Conservation (phyloP, 1,140 invertebrate species). For the Dreissena rostriformis region DNA sequence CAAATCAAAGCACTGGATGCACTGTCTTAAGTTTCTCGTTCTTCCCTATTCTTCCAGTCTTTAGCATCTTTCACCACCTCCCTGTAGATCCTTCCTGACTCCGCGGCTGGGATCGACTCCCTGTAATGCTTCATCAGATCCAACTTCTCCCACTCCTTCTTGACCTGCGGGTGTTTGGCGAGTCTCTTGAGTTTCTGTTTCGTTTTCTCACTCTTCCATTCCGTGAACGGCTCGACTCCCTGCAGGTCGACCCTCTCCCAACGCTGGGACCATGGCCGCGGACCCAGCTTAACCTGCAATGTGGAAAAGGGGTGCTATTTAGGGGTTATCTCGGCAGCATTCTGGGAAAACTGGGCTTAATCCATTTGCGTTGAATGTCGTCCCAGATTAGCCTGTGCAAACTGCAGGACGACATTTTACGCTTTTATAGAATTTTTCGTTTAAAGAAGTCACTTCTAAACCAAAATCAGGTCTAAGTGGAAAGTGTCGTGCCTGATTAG, state of each 20-base stretch:
- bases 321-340: not conserved
- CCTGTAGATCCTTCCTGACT: conserved; percentile 91
- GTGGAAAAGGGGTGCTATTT: no score
- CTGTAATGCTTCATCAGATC: conserved; percentile 97
- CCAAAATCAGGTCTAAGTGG: no score
- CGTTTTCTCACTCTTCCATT: not conserved
- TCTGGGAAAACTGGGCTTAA: no score
- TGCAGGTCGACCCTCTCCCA: conserved; percentile 42
- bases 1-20: no score
- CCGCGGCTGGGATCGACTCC: conserved; percentile 91
- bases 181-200: conserved; percentile 3
- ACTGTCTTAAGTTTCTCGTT: no score
- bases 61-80: conserved; percentile 81
- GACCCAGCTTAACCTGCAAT: conserved; percentile 27
- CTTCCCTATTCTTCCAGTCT: conserved; percentile 22
- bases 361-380: no score
- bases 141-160: conserved; percentile 91
- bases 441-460: no score
- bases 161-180: conserved; percentile 70
- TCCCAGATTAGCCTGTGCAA: no score
- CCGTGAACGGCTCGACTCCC: conserved; percentile 26
- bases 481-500: no score
- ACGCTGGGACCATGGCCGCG: conserved; percentile 32
- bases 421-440: no score
- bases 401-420: no score